These are phyloP conservation scores for Muscina levida DNA, from an alignment of 2,888 invertebrate species.

Conservation along the genomic window DNA sequence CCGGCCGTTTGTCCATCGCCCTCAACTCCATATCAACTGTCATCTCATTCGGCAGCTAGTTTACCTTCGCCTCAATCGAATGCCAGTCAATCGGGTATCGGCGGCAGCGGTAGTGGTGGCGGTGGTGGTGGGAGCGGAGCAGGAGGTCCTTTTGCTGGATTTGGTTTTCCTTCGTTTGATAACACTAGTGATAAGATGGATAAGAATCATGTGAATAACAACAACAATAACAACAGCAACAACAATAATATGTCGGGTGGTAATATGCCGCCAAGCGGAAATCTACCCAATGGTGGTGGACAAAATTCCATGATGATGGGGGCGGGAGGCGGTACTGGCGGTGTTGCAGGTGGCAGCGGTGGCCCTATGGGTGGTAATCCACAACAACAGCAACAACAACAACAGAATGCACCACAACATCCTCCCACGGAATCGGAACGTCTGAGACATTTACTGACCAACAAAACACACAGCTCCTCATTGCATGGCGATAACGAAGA, in stretches of 20 bases:
- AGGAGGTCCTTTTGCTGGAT: conserved; percentile 60
- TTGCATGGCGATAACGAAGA: conserved; percentile 73
- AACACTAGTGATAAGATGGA: conserved; percentile 72
- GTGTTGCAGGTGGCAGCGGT: conserved; percentile 57
- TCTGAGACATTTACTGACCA: conserved; percentile 81
- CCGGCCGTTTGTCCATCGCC: conserved; percentile 80
- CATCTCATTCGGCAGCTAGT: conserved; percentile 78
- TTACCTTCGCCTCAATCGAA: conserved; percentile 81
- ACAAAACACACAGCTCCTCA: conserved; percentile 75
- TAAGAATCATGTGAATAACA: conserved; percentile 70
- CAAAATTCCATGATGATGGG: conserved; percentile 78
- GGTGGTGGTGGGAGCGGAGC: conserved; percentile 57
- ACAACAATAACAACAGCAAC: conserved; percentile 69
- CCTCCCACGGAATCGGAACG: conserved; percentile 80
- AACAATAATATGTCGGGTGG: conserved; percentile 69
- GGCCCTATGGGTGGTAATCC: conserved; percentile 70
- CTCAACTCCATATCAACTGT: conserved; percentile 81
- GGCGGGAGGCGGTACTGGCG: conserved; percentile 67
- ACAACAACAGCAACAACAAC: conserved; percentile 64
- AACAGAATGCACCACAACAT: conserved; percentile 69
- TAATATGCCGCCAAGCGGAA: conserved; percentile 55
- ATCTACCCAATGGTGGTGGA: conserved; percentile 70
- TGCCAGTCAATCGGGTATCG: conserved; percentile 74
- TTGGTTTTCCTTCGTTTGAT: conserved; percentile 74
- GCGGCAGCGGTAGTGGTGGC: no score